Conservation (phyloP, 2,113 vertebrate species). For the Chunga burmeisteri region DNA sequence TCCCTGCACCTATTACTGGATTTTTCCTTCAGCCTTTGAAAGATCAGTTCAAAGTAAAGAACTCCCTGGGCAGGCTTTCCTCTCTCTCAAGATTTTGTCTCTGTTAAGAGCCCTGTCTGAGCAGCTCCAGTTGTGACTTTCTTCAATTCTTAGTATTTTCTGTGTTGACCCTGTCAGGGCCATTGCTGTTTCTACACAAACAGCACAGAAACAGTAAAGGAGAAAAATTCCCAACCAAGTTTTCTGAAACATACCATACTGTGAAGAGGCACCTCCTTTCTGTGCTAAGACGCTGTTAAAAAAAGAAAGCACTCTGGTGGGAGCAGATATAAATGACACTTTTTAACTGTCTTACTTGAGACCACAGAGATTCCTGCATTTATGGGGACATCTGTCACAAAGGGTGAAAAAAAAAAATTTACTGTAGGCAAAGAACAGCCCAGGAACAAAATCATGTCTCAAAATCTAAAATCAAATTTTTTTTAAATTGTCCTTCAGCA, state of each 20-base stretch:
- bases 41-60: not conserved
- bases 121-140: not conserved
- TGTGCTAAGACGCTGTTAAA: slow-evolving; percentile 3
- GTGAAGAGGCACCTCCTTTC: slow-evolving; percentile 3
- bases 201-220: not conserved
- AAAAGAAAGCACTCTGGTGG: not conserved
- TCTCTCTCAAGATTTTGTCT: not conserved
- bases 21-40: not conserved
- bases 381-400: not conserved
- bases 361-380: not conserved
- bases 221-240: not conserved
- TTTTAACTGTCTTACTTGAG: not conserved
- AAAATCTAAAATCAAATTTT: not conserved
- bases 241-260: not conserved
- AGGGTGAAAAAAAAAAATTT: not conserved
- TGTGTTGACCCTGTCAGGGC: not conserved
- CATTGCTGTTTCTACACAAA: not conserved
- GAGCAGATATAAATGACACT: not conserved
- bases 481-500: not conserved
- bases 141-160: not conserved
- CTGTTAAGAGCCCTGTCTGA: not conserved
- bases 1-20: not conserved
- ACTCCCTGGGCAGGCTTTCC: not conserved
- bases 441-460: not conserved
- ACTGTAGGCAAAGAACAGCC: not conserved